Evolutionary conservation across 2,113 vertebrate genomes (phyloP).

Genomic region (Onychostoma macrolepis): DNA sequence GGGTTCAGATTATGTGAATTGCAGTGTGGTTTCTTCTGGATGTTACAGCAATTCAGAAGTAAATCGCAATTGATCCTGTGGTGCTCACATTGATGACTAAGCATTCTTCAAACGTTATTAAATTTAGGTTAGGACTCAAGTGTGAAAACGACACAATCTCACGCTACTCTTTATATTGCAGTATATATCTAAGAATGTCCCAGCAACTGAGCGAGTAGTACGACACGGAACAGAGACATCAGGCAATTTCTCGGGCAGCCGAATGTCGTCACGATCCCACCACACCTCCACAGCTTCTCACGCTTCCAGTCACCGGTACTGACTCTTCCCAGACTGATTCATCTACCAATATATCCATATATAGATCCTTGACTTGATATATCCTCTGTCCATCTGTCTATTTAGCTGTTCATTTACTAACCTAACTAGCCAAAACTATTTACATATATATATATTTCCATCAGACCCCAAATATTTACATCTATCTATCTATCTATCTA

Average conservation of each 20-base stretch:
- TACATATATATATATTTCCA: neutral
- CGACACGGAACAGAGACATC: slow-evolving; percentile 92
- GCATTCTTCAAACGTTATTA: neutral
- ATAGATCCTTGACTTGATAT: neutral
- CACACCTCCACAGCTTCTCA: slow-evolving; percentile 94
- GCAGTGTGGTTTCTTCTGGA: neutral
- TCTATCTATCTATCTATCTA: no score
- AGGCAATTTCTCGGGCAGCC: slow-evolving; percentile 89
- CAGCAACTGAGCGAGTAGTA: slow-evolving; percentile 91
- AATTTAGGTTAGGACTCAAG: neutral
- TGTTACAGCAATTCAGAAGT: neutral
- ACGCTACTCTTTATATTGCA: slow-evolving; percentile 68
- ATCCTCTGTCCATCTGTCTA: neutral
- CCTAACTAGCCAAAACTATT: neutral
- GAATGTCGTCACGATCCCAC: slow-evolving; percentile 92
- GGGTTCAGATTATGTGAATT: neutral
- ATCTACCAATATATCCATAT: neutral
- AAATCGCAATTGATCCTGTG: neutral
- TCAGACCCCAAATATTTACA: no score
- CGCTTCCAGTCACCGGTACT: slow-evolving; percentile 89
- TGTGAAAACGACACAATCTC: neutral
- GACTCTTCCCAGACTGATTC: neutral
- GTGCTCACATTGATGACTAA: neutral
- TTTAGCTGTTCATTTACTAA: neutral
- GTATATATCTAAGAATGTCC: slow-evolving; percentile 93